phyloP scores from a whole-genome alignment of 2,797 vertebrate genomes.

The Sebastes taczanowskii region DNA sequence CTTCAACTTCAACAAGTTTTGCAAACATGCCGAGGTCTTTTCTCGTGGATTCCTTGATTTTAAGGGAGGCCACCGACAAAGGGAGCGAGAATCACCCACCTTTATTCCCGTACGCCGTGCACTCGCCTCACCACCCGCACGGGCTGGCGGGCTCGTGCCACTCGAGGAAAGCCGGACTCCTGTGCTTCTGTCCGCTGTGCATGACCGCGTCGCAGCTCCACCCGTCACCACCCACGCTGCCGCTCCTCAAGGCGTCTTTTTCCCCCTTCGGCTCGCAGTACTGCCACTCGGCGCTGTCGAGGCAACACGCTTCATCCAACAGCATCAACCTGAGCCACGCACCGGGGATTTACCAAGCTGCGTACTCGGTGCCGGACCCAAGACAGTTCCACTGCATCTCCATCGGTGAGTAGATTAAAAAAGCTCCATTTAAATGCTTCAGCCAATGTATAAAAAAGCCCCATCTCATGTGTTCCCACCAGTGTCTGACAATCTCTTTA shows the following conservation, averaged over 20 bases:
- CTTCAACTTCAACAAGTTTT: constrained; percentile 56
- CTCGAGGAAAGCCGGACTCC: constrained; percentile 93
- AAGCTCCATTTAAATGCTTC: background rate
- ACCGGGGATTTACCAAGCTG: constrained; percentile 91
- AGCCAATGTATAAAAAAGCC: background rate
- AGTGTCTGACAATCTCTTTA: constrained; percentile 32
- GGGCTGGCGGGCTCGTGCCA: constrained; percentile 92
- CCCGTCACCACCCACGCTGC: constrained; percentile 89
- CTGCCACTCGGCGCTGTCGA: constrained; percentile 90
- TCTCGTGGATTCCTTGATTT: constrained; percentile 97
- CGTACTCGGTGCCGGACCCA: constrained; percentile 93
- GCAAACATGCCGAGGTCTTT: constrained; percentile 95
- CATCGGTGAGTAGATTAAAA: constrained; percentile 87
- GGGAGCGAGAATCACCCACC: constrained; percentile 87
- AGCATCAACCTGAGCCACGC: constrained; percentile 86
- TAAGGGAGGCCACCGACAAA: constrained; percentile 91
- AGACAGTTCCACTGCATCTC: constrained; percentile 98
- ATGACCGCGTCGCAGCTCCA: constrained; percentile 94
- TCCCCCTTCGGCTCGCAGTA: constrained; percentile 93
- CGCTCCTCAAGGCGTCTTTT: constrained; percentile 95
- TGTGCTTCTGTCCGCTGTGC: constrained; percentile 97
- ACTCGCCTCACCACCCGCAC: constrained; percentile 92
- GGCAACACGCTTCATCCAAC: constrained; percentile 89
- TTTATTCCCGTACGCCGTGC: constrained; percentile 93
- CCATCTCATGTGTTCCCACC: rapidly evolving